A percentile compares a stretch with the other conserved stretches of the same genome.
Conservation (phyloP, 2,797 vertebrate genomes). For the Pantherophis alleghaniensis region DNA sequence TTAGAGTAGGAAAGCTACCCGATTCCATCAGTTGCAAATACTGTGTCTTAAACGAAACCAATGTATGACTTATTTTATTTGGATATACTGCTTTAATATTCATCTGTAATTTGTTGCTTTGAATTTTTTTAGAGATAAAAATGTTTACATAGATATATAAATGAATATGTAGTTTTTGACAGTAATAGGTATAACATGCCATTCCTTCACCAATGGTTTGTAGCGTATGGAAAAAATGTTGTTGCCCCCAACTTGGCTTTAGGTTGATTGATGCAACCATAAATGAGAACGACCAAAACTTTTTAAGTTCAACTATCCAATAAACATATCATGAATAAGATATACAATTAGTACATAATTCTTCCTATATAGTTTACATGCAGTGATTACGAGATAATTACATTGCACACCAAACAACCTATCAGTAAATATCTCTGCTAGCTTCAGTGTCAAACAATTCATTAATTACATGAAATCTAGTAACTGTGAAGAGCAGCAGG, state of each 20-base stretch:
- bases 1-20: neutral
- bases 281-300: neutral
- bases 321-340: neutral
- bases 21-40: neutral
- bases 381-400: neutral
- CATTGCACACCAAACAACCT: neutral
- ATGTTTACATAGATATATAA: neutral
- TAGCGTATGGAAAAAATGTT: neutral
- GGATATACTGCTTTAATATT: neutral
- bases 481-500: neutral
- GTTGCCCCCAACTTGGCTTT: neutral
- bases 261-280: neutral
- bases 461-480: conserved; percentile 13
- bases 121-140: neutral
- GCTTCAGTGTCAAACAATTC: neutral
- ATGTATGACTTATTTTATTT: neutral
- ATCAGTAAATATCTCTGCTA: neutral
- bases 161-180: neutral
- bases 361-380: conserved; percentile 8
- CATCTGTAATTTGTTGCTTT: neutral
- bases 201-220: neutral
- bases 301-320: neutral
- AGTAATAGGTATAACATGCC: neutral
- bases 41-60: neutral
- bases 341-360: neutral